These are phyloP conservation scores for Platalea minor DNA, from an alignment of 2,797 vertebrate species.

Conservation along the genomic window DNA sequence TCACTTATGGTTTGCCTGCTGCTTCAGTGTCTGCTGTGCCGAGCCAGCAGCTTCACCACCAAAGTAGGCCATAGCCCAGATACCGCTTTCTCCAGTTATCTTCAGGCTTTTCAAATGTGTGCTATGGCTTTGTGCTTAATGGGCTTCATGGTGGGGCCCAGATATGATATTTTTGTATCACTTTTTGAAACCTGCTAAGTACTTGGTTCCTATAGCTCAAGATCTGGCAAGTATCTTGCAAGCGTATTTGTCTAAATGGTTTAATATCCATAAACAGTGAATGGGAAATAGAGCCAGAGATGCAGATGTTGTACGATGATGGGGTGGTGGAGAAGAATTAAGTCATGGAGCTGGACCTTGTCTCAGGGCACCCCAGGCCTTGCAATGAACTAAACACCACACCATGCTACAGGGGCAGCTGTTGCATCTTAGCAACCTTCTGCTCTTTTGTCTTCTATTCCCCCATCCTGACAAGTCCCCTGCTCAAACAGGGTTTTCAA, in stretches of 20 bases:
- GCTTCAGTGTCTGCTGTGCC: neutral
- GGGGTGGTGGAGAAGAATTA: neutral
- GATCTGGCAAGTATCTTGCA: neutral
- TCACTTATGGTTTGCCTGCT: neutral
- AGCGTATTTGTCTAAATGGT: rapidly evolving
- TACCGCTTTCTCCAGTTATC: neutral
- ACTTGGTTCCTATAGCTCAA: neutral
- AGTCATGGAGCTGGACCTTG: neutral
- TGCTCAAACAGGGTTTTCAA: neutral
- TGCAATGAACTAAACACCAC: neutral
- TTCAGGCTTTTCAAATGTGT: neutral
- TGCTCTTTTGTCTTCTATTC: neutral
- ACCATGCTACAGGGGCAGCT: rapidly evolving
- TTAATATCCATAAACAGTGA: neutral
- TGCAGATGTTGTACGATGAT: neutral
- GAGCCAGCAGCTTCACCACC: neutral
- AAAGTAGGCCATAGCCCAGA: neutral
- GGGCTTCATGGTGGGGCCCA: rapidly evolving
- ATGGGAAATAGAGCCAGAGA: neutral
- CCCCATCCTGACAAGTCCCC: neutral
- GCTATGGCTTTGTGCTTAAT: neutral
- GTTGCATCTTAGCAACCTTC: neutral
- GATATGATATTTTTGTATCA: rapidly evolving
- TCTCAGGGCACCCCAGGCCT: neutral
- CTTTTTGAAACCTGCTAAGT: neutral